Conservation (phyloP, 2,888 invertebrate species). For the Crepidodera aurea region DNA sequence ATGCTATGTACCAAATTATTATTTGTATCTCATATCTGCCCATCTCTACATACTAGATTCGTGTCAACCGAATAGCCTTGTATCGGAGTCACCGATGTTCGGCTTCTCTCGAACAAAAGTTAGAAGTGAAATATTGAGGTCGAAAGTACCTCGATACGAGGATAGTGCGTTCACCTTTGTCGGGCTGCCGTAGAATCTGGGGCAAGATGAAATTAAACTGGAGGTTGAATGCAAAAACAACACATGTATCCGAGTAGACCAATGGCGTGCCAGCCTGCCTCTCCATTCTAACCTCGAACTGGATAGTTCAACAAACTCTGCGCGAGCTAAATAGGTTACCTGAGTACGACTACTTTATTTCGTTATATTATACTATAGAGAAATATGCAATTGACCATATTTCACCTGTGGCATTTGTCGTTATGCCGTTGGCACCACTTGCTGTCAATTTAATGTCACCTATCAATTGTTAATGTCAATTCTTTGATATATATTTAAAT, state of each 20-base stretch:
- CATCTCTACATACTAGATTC: constrained; percentile 48
- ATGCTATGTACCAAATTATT: too few species aligned
- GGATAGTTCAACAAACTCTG: constrained; percentile 59
- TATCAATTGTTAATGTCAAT: too few species aligned
- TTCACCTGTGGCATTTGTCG: too few species aligned
- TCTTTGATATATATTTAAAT: too few species aligned
- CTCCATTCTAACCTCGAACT: constrained; percentile 56
- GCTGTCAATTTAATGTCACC: too few species aligned
- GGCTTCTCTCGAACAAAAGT: constrained; percentile 26
- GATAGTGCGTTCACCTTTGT: constrained; percentile 69
- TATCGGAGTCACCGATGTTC: constrained; percentile 49
- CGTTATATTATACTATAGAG: too few species aligned
- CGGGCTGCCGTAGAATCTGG: constrained; percentile 65
- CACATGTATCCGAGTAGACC: constrained; percentile 58
- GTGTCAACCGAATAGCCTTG: constrained; percentile 55
- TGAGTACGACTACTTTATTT: constrained; percentile 51
- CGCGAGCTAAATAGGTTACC: constrained; percentile 61
- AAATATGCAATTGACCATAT: too few species aligned
- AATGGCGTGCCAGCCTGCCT: constrained; percentile 49
- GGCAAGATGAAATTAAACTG: constrained; percentile 71
- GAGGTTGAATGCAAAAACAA: constrained; percentile 61
- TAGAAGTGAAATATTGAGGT: constrained; percentile 55
- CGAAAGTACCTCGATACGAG: constrained; percentile 62
- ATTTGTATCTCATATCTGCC: constrained; percentile 18
- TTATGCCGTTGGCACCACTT: too few species aligned